These are phyloP conservation scores for Syndactyla subalaris DNA, from an alignment of 2,797 vertebrate species.

Conservation along the genomic window DNA sequence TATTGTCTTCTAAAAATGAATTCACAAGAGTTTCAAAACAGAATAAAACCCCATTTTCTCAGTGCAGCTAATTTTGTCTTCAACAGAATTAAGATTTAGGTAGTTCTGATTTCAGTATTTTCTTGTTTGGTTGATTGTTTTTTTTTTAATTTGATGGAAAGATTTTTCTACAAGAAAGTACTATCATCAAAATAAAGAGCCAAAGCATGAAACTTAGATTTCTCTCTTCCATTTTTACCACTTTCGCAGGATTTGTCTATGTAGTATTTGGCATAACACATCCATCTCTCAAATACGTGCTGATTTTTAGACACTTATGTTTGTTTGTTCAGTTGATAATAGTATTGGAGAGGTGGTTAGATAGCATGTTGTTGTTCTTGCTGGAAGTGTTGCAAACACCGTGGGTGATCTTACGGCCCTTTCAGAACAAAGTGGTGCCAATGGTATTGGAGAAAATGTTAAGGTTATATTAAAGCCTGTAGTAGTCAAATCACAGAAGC, in stretches of 20 bases:
- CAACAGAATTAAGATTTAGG: neutral
- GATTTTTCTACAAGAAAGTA: neutral
- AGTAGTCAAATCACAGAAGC: neutral
- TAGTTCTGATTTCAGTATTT: accelerated
- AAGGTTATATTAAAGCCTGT: neutral
- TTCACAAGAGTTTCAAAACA: neutral
- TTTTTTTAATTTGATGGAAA: neutral
- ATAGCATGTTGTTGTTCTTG: neutral
- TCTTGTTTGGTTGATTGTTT: accelerated
- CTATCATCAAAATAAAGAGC: neutral
- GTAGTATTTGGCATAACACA: neutral
- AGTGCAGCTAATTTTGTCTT: neutral
- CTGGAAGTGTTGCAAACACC: neutral
- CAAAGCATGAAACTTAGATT: neutral
- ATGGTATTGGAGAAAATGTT: neutral
- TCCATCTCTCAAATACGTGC: neutral
- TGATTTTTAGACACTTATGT: neutral
- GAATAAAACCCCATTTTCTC: neutral
- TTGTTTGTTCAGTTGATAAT: neutral
- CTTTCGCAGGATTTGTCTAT: neutral
- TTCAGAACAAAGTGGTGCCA: neutral
- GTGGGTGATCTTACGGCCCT: neutral
- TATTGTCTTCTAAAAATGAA: neutral
- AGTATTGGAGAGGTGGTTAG: neutral
- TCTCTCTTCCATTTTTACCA: neutral